Conservation (phyloP, 2,113 vertebrate species). For the Leptocoma aspasia region DNA sequence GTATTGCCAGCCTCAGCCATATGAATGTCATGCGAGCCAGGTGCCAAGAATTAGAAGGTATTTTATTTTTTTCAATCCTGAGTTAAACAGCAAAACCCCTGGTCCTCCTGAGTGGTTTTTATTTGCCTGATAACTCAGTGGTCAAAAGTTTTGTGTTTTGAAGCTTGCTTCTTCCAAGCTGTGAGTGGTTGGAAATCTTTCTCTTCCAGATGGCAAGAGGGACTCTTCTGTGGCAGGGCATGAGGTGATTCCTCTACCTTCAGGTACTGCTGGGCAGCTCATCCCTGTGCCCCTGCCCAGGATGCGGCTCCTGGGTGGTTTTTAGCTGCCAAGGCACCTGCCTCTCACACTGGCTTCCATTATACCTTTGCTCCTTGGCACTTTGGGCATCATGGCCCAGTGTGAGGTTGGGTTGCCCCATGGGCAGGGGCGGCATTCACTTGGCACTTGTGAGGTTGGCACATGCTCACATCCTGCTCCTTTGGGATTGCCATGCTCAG, state of each 20-base stretch:
- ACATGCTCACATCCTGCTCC: background rate
- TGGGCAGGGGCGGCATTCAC: background rate
- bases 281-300: background rate
- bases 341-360: background rate
- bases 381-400: fast-evolving
- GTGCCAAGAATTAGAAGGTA: background rate
- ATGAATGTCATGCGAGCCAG: slow-evolving; percentile 39
- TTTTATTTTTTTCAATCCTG: background rate
- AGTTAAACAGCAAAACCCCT: background rate
- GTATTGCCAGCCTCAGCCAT: slow-evolving; percentile 49
- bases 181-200: background rate
- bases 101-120: background rate
- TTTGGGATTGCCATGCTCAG: fast-evolving
- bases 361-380: background rate
- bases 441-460: background rate
- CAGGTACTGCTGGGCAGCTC: background rate
- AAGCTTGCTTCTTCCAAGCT: background rate
- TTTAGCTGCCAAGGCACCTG: background rate
- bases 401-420: fast-evolving
- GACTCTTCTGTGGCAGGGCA: background rate
- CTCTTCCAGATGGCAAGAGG: background rate
- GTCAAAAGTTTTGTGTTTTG: background rate
- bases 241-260: background rate
- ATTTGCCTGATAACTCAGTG: background rate
- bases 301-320: background rate